Evolutionary conservation across 2,888 invertebrate genomes (phyloP).

Genomic region (Drosophila tripunctata): DNA sequence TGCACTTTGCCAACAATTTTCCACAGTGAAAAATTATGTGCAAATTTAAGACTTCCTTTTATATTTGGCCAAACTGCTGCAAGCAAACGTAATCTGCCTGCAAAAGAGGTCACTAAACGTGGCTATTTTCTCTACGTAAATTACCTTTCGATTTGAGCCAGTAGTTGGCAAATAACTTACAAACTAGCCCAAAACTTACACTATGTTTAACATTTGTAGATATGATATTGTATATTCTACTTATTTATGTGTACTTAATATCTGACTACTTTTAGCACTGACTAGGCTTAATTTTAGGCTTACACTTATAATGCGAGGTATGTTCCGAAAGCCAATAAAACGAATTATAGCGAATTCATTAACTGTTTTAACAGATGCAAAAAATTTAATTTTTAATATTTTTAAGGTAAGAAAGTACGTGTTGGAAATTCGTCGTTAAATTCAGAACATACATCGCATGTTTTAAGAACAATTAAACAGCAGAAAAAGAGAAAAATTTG

Average conservation of each 20-base stretch:
- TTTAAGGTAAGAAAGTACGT: too few relatives aligned
- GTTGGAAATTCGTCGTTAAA: too few relatives aligned
- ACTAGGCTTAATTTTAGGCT: constrained; percentile 19
- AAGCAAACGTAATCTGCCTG: constrained; percentile 17
- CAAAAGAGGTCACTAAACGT: constrained; percentile 36
- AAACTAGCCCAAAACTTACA: not conserved
- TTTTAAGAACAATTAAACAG: not conserved
- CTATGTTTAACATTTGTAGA: not conserved
- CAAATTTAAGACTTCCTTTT: constrained; percentile 43
- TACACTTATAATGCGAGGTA: not conserved
- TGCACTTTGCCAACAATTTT: constrained; percentile 39
- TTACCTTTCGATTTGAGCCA: constrained; percentile 13
- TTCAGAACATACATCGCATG: not conserved
- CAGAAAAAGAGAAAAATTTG: not conserved
- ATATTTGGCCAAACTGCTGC: not conserved
- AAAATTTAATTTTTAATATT: too few relatives aligned
- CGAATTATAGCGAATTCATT: not conserved
- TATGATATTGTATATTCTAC: too few relatives aligned
- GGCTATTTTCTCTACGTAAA: constrained; percentile 16
- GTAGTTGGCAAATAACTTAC: constrained; percentile 3
- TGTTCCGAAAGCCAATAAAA: not conserved
- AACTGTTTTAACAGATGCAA: not conserved
- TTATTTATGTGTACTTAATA: constrained; percentile 1
- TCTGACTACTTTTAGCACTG: constrained; percentile 13
- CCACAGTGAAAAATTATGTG: constrained; percentile 40